Percentiles rank a stretch among this genome's conserved stretches.
Evolutionary conservation across 2,888 invertebrate species (phyloP).

Genomic region (Epistrophe eligans): DNA sequence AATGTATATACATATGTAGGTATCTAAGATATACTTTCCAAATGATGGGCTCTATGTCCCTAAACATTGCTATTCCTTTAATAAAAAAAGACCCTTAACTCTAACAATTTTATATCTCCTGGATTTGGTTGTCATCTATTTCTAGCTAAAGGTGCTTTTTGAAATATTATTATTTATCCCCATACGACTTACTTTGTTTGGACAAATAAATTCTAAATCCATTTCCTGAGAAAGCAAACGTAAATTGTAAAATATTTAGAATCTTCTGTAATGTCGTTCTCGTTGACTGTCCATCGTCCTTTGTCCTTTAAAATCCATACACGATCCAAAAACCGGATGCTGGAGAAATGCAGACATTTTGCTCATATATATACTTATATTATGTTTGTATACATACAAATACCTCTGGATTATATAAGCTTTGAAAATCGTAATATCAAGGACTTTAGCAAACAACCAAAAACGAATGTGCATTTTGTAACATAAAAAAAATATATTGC

Average conservation of each 20-base stretch:
- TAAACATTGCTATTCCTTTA: too few species aligned
- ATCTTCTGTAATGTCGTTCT: slow-evolving; percentile 36
- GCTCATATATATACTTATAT: slow-evolving; percentile 20
- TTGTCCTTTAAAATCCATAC: slow-evolving; percentile 40
- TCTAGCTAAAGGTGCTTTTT: slow-evolving; percentile 7
- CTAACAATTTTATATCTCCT: not conserved
- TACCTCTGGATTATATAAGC: slow-evolving; percentile 33
- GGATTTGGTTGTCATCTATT: not conserved
- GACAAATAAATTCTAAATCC: slow-evolving; percentile 34
- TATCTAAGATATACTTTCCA: too few species aligned
- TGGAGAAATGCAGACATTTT: slow-evolving; percentile 62
- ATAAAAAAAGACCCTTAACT: not conserved
- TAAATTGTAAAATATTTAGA: slow-evolving; percentile 38
- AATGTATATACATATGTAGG: too few species aligned
- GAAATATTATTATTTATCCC: slow-evolving; percentile 25
- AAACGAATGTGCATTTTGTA: slow-evolving; percentile 71
- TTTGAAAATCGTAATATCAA: slow-evolving; percentile 65
- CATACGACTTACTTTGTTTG: slow-evolving; percentile 20
- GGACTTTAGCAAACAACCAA: slow-evolving; percentile 65
- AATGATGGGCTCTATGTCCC: too few species aligned
- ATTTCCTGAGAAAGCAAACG: slow-evolving; percentile 11
- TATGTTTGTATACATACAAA: slow-evolving; percentile 53
- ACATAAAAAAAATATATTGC: slow-evolving; percentile 44
- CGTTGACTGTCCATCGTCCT: slow-evolving; percentile 37
- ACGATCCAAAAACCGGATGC: slow-evolving; percentile 18